Base-by-base conservation (phyloP, 2,113 vertebrate genomes). In the Orientallactaga bullata region DNA sequence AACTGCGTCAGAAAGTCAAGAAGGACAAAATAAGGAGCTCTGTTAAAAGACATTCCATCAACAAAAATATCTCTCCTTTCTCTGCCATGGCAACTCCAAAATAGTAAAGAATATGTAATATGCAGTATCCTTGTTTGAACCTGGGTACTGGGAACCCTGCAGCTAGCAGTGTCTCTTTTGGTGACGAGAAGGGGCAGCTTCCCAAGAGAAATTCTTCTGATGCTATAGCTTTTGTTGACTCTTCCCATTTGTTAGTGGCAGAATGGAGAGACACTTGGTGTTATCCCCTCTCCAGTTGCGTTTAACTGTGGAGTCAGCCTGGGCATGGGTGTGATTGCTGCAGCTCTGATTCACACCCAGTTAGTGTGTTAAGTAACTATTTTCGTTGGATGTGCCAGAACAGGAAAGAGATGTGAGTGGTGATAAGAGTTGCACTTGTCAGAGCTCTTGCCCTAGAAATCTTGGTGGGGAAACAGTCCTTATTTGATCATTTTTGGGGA, bases 401-500 rank as follows among this genome's bases (percentile, higher is more conserved):
- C 88, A 96, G 83, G 93, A 97, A 93, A 90, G 88, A 96, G 94
- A 96, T 95, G 35, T 76, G 92, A 94, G 88, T 60, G 65, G 69
- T 77, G 85, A 96, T 95, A 93, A 78, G 71, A 63, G 55, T 63
- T 91, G 77, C 92, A 77, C 86, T 95, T 96, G 95, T 96, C 84
- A 89, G 86, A 95, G 85, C 55, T 91, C 85, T 93, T 93, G 76
- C 76, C 90, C 79, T 96, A 69, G 94, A 97, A 95, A 84, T 69
- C 58, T 82, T 72, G n/a, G 35, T 84, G 68, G 84, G 95, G 73
- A 97, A 97, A 93, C 93, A 92, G 88, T 92, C 97, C 97, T 97
- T 97, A 97, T 96, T 97, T 97, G 97, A 97, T 96, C 97, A 97
- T 97, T 95, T 96, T 96, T 90, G 83, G 95, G 79, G 83, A 82